Evolutionary conservation across 2,797 vertebrate genomes (phyloP).

Genomic region (Trematomus bernacchii): DNA sequence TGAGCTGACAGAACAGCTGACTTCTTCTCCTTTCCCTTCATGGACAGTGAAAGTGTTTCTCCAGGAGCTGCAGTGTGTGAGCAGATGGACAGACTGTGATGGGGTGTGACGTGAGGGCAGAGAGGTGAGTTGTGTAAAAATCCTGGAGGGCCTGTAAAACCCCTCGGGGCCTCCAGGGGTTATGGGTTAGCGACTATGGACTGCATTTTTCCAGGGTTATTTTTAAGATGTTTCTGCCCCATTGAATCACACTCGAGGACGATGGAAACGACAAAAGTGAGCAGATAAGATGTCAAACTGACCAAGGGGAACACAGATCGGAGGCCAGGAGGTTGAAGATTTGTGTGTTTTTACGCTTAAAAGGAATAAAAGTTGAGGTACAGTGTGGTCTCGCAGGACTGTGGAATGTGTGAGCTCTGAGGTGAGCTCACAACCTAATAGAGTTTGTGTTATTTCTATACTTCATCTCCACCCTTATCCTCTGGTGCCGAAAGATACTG

Average conservation of each 20-base stretch:
- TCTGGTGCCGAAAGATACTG: slow-evolving; percentile 34
- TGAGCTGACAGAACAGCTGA: slow-evolving; percentile 4
- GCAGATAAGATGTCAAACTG: slow-evolving; percentile 37
- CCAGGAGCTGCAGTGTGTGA: slow-evolving; percentile 27
- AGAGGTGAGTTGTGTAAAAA: slow-evolving; percentile 61
- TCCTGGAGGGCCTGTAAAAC: slow-evolving; percentile 50
- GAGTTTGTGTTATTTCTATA: slow-evolving; percentile 12
- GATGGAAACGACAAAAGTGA: slow-evolving; percentile 35
- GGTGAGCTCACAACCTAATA: slow-evolving; percentile 9
- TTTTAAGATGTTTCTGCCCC: slow-evolving; percentile 61
- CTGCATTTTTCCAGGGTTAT: slow-evolving; percentile 43
- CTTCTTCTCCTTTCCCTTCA: not conserved
- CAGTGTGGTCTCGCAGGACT: not conserved
- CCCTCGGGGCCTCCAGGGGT: slow-evolving; percentile 40
- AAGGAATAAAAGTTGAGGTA: not conserved
- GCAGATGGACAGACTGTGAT: slow-evolving; percentile 52
- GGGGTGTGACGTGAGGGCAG: slow-evolving; percentile 67
- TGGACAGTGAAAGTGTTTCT: slow-evolving; percentile 42
- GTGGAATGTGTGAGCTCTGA: slow-evolving; percentile 13
- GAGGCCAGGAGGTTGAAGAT: slow-evolving; percentile 2
- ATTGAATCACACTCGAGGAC: slow-evolving; percentile 33
- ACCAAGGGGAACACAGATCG: slow-evolving; percentile 12
- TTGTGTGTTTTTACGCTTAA: not conserved
- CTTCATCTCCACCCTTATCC: slow-evolving; percentile 14
- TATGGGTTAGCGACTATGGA: slow-evolving; percentile 42